Percentiles rank a stretch among this genome's conserved stretches.
These are phyloP conservation scores for Diloba caeruleocephala DNA, from an alignment of 2,888 invertebrate genomes.

Conservation along the genomic window DNA sequence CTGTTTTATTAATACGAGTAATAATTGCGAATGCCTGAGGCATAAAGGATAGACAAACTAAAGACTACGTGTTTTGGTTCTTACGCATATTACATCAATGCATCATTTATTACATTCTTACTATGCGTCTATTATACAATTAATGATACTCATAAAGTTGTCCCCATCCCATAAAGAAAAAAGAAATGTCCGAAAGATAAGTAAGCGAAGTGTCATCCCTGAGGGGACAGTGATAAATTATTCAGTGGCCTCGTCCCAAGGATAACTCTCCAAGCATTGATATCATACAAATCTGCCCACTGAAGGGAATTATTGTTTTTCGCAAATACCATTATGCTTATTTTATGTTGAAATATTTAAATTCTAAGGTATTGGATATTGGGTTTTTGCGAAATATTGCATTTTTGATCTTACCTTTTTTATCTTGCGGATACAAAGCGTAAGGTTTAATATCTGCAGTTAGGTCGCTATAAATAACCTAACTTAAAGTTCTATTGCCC, in stretches of 20 bases:
- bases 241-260: slow-evolving; percentile 25
- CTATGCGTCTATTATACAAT: no score
- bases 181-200: slow-evolving; percentile 15
- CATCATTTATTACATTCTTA: background rate
- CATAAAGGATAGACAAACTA: no score
- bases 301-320: slow-evolving; percentile 47
- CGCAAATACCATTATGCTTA: slow-evolving; percentile 44
- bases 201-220: slow-evolving; percentile 28
- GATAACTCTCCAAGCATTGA: slow-evolving; percentile 36
- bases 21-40: no score
- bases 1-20: no score
- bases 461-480: no score
- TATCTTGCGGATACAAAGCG: no score
- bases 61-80: no score
- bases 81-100: no score
- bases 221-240: slow-evolving; percentile 45
- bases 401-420: slow-evolving; percentile 13
- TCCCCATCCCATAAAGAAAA: slow-evolving; percentile 2
- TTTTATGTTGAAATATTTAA: slow-evolving; percentile 53
- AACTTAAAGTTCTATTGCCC: no score
- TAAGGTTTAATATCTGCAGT: no score
- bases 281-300: slow-evolving; percentile 46
- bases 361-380: slow-evolving; percentile 39
- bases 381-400: slow-evolving; percentile 22
- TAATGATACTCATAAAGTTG: no score